Evolutionary conservation across 2,113 vertebrate species (phyloP).

Genomic region (Burhinus bistriatus): DNA sequence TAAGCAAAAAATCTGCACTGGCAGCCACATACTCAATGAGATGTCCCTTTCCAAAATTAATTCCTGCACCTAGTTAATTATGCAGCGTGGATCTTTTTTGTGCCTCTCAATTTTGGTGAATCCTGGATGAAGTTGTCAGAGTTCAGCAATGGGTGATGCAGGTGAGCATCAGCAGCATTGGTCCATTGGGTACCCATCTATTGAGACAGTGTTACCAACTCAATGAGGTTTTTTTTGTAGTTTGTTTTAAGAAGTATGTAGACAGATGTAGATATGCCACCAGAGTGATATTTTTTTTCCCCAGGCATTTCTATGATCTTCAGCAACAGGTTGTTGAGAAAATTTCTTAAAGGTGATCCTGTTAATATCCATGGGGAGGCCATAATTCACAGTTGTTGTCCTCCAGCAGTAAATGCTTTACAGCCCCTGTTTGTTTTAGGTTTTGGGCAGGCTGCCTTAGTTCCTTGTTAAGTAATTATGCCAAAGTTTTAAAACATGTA

Average conservation of each 20-base stretch:
- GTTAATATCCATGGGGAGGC: not conserved
- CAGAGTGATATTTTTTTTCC: not conserved
- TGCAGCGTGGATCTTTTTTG: rapidly evolving
- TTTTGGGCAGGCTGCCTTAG: not conserved
- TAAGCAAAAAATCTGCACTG: rapidly evolving
- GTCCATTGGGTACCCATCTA: not conserved
- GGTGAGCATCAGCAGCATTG: not conserved
- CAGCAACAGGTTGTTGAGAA: not conserved
- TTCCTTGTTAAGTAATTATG: not conserved
- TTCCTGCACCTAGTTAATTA: not conserved
- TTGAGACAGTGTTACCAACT: not conserved
- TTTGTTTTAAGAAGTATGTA: not conserved
- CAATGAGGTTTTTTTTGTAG: not conserved
- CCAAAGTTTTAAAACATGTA: not conserved
- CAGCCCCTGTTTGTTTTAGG: not conserved
- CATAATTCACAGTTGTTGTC: not conserved
- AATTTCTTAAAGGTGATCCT: not conserved
- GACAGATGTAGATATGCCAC: not conserved
- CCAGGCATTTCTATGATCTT: not conserved
- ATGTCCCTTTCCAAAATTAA: not conserved
- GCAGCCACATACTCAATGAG: rapidly evolving
- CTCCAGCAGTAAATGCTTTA: not conserved
- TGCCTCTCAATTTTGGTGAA: not conserved
- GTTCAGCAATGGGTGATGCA: not conserved
- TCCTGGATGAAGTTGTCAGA: too few species aligned